These are phyloP conservation scores for Vespertilio murinus DNA, from an alignment of 2,797 vertebrate species.

Conservation along the genomic window DNA sequence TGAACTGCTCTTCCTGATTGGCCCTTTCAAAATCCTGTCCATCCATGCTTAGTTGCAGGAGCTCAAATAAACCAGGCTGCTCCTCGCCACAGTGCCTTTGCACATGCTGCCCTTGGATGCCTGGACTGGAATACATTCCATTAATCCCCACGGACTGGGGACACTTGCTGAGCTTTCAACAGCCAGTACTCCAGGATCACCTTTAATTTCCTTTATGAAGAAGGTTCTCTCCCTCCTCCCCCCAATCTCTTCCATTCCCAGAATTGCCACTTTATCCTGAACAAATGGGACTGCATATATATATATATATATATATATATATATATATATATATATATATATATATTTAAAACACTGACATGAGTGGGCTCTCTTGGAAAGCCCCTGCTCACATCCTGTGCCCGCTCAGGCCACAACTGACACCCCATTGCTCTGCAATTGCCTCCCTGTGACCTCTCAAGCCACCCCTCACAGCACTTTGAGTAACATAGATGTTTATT, in stretches of 20 bases:
- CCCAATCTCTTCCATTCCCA: neutral
- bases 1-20: neutral
- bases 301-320: no score
- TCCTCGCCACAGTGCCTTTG: neutral
- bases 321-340: no score
- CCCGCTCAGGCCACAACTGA: neutral
- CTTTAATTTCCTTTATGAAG: constrained; percentile 6
- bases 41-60: neutral
- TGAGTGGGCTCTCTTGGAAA: neutral
- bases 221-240: neutral
- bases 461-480: neutral
- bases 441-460: neutral
- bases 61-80: neutral
- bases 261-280: neutral
- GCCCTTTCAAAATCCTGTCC: neutral
- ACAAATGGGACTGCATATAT: neutral
- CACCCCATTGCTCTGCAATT: neutral
- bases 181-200: neutral
- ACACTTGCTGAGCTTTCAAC: neutral
- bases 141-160: neutral
- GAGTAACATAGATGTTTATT: neutral
- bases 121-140: neutral
- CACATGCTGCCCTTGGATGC: neutral
- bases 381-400: neutral
- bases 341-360: neutral